A percentile compares a stretch with the other conserved stretches of the same genome.
These are phyloP conservation scores for Chaetura pelagica DNA, from an alignment of 2,113 vertebrate genomes.

Conservation along the genomic window DNA sequence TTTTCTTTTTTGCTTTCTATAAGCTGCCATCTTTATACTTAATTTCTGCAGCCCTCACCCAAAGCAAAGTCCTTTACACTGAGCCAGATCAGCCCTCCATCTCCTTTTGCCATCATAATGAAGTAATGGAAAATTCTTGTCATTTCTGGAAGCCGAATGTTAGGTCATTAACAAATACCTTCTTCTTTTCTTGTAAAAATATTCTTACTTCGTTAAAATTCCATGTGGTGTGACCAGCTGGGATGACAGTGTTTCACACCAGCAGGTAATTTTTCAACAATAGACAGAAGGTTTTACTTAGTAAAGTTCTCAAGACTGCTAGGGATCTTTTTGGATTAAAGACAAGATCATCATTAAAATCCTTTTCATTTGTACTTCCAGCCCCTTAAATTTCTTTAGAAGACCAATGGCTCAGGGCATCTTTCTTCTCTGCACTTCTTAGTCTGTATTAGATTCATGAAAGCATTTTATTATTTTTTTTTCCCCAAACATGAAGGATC, in stretches of 20 bases:
- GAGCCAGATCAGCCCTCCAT: not conserved
- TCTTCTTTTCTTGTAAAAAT: not conserved
- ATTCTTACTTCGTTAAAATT: slow-evolving; percentile 20
- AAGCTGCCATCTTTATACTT: not conserved
- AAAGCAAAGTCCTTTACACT: not conserved
- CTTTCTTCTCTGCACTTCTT: slow-evolving; percentile 25
- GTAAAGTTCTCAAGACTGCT: not conserved
- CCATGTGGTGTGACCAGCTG: not conserved
- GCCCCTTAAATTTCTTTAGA: slow-evolving; percentile 52
- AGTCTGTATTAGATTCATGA: not conserved
- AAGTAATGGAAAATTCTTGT: slow-evolving; percentile 24
- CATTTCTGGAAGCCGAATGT: not conserved
- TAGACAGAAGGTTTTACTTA: not conserved
- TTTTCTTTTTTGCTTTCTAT: not conserved
- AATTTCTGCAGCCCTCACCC: not conserved
- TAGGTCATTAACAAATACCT: not conserved
- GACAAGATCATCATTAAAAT: slow-evolving; percentile 40
- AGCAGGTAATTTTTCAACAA: not conserved
- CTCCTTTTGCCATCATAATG: not conserved
- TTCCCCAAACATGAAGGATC: not conserved
- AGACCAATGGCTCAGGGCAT: slow-evolving; percentile 31
- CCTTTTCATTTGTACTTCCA: slow-evolving; percentile 40
- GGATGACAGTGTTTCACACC: not conserved
- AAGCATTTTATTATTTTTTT: not conserved
- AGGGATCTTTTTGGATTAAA: slow-evolving; percentile 37